Percentiles rank a stretch among this genome's conserved stretches.
These are phyloP conservation scores for Xerus inauris DNA, from an alignment of 2,113 vertebrate genomes.

Conservation along the genomic window DNA sequence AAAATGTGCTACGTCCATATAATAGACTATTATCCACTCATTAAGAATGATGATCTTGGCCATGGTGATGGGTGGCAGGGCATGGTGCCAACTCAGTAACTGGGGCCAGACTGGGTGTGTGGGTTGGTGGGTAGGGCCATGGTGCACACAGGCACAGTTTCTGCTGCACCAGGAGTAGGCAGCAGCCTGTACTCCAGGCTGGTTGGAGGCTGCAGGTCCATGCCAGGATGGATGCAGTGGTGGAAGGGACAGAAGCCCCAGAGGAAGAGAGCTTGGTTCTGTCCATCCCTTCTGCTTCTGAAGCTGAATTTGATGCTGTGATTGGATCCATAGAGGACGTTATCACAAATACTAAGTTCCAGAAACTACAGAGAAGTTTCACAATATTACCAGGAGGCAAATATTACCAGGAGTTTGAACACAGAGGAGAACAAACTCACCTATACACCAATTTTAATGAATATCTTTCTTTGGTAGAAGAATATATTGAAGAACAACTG, in stretches of 20 bases:
- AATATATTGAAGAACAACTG: slow-evolving; percentile 92
- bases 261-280: slow-evolving; percentile 88
- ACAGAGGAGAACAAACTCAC: slow-evolving; percentile 93
- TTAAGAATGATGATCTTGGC: background rate
- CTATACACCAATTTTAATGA: slow-evolving; percentile 93
- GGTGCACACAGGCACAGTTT: fast-evolving
- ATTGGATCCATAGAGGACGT: slow-evolving; percentile 92
- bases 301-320: slow-evolving; percentile 90
- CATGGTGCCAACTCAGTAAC: background rate
- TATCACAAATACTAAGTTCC: slow-evolving; percentile 92
- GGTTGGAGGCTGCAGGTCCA: fast-evolving
- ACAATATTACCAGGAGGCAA: too few species aligned
- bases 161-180: background rate
- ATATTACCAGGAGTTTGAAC: slow-evolving; percentile 94
- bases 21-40: background rate
- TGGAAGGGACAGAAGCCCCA: slow-evolving; percentile 66
- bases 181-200: fast-evolving
- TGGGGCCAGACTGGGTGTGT: fast-evolving
- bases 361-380: slow-evolving; percentile 90
- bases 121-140: fast-evolving
- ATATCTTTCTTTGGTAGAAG: slow-evolving; percentile 93
- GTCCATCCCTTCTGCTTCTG: slow-evolving; percentile 88
- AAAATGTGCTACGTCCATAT: background rate
- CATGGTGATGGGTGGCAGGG: background rate
- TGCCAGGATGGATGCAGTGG: background rate